These are phyloP conservation scores for Odobenus rosmarus DNA, from an alignment of 2,113 vertebrate genomes.

Conservation along the genomic window DNA sequence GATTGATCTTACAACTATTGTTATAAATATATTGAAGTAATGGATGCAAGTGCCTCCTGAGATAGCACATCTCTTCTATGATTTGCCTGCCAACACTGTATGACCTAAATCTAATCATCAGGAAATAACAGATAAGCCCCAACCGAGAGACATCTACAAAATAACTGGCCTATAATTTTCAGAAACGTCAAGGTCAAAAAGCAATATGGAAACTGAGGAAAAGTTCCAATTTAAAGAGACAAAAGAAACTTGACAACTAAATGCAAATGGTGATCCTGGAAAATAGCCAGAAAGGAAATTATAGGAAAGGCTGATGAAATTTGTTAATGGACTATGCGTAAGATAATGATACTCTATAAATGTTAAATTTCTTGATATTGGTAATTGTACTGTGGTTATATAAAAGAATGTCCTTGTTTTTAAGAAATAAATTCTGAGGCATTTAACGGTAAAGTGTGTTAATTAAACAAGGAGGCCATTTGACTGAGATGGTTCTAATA, in stretches of 20 bases:
- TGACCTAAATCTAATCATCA: not conserved
- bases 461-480: not conserved
- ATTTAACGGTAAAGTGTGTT: not conserved
- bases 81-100: not conserved
- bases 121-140: not conserved
- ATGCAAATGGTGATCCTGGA: not conserved
- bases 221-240: not conserved
- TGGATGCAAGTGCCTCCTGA: not conserved
- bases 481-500: not conserved
- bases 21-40: not conserved
- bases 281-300: not conserved
- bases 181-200: conserved; percentile 2
- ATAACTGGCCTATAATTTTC: not conserved
- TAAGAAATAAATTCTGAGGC: not conserved
- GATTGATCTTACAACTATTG: not conserved
- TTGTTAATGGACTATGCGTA: not conserved
- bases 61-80: not conserved
- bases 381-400: not conserved
- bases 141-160: not conserved
- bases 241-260: not conserved
- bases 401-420: not conserved
- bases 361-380: not conserved
- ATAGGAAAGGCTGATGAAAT: not conserved
- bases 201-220: conserved; percentile 10
- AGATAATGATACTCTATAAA: not conserved